phyloP scores from a whole-genome alignment of 2,888 invertebrate genomes.

The Siphonodentalium dalli region DNA sequence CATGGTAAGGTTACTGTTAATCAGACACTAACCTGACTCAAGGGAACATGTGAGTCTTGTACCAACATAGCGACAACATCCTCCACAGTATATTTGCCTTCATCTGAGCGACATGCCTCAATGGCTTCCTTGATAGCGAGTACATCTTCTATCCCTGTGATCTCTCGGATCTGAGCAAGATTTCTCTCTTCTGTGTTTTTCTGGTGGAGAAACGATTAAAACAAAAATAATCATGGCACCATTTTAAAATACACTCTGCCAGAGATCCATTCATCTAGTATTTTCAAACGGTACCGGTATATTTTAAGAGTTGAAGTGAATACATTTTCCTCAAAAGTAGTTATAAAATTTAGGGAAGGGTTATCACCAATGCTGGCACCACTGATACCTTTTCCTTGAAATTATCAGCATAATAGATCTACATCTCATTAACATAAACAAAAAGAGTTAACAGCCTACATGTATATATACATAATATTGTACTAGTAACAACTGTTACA shows the following conservation, averaged over 20 bases:
- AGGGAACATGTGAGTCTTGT: conserved; percentile 34
- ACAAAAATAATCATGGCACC: neutral
- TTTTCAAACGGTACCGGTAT: no score
- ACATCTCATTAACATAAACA: no score
- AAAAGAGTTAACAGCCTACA: no score
- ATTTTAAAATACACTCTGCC: neutral
- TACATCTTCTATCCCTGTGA: conserved; percentile 55
- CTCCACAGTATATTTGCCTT: conserved; percentile 57
- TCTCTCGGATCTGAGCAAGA: conserved; percentile 45
- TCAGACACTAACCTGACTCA: conserved; percentile 8
- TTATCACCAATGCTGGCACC: no score
- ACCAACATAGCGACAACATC: conserved; percentile 61
- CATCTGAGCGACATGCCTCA: conserved; percentile 53
- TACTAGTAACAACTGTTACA: no score
- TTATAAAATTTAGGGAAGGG: no score
- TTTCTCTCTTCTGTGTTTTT: neutral
- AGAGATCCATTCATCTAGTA: no score
- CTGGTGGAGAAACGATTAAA: neutral
- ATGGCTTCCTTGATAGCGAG: conserved; percentile 56
- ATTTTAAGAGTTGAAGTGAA: no score
- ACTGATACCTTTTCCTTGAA: no score
- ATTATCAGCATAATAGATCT: no score
- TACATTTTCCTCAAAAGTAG: no score
- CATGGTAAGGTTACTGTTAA: neutral
- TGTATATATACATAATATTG: no score